Evolutionary conservation across 2,888 invertebrate species (phyloP).

Genomic region (Campoplex nolae): DNA sequence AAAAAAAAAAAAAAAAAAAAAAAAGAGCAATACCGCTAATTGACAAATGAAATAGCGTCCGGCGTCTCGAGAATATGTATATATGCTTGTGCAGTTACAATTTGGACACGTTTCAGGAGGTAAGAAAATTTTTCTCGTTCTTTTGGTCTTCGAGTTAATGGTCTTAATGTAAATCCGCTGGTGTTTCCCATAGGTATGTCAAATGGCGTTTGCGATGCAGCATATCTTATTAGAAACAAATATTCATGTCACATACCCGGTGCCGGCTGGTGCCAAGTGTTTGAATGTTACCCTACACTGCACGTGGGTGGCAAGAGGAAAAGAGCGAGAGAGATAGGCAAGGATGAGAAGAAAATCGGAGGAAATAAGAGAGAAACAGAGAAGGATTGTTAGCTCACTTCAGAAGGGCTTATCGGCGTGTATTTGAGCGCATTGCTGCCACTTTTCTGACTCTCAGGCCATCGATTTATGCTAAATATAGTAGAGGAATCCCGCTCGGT

Average conservation of each 20-base stretch:
- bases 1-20: neutral
- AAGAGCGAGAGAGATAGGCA: slow-evolving; percentile 41
- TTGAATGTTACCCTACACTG: slow-evolving; percentile 83
- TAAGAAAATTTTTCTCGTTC: slow-evolving; percentile 1
- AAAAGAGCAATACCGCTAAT: neutral
- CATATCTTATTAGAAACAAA: slow-evolving; percentile 85
- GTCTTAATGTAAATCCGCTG: slow-evolving; percentile 76
- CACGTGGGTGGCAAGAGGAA: slow-evolving; percentile 81
- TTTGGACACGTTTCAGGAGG: neutral
- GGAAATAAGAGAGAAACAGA: slow-evolving; percentile 27
- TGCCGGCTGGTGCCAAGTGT: slow-evolving; percentile 84
- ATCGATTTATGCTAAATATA: slow-evolving; percentile 27
- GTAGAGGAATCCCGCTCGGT: slow-evolving; percentile 4
- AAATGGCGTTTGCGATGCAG: slow-evolving; percentile 80
- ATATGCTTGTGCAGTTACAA: neutral
- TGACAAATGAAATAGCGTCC: neutral
- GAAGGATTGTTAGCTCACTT: neutral
- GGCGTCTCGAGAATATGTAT: too few species aligned
- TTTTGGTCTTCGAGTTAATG: slow-evolving; percentile 72
- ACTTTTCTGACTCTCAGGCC: neutral
- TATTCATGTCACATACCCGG: slow-evolving; percentile 84
- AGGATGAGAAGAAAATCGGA: slow-evolving; percentile 41
- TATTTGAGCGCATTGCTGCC: neutral
- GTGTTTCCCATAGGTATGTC: slow-evolving; percentile 72
- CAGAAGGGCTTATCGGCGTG: neutral